These are phyloP conservation scores for Pantherophis alleghaniensis DNA, from an alignment of 2,797 vertebrate species.

Conservation along the genomic window DNA sequence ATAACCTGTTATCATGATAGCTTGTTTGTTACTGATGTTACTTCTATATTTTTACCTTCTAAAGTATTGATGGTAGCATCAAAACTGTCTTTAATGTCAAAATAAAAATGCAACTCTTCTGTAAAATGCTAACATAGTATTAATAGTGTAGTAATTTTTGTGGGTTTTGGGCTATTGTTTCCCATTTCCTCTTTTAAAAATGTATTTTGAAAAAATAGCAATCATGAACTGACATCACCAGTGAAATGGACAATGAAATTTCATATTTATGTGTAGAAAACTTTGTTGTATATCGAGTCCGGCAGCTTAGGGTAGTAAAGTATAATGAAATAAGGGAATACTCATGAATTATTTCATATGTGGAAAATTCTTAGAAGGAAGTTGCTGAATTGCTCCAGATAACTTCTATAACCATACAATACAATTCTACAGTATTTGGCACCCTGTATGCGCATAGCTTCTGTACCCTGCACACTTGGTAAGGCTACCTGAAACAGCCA, in stretches of 20 bases:
- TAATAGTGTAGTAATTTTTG: not conserved
- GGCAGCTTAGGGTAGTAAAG: not conserved
- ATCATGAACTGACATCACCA: not conserved
- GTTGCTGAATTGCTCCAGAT: not conserved
- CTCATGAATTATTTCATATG: not conserved
- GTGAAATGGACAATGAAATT: not conserved
- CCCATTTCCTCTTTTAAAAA: no score
- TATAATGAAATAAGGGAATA: not conserved
- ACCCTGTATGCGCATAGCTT: not conserved
- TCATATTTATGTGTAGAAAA: not conserved
- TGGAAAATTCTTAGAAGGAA: not conserved
- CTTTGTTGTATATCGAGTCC: not conserved
- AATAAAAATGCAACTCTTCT: not conserved
- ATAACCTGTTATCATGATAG: not conserved
- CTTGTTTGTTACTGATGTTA: not conserved
- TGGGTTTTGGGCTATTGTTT: not conserved
- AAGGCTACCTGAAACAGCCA: not conserved
- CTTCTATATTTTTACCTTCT: conserved; percentile 13
- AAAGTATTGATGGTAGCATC: conserved; percentile 9
- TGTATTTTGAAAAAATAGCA: no score
- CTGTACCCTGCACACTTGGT: not conserved
- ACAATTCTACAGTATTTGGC: no score
- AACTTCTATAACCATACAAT: not conserved
- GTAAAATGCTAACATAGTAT: not conserved
- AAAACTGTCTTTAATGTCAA: conserved; percentile 25